Evolutionary conservation across 2,113 vertebrate genomes (phyloP).

Genomic region (Phalacrocorax carbo): DNA sequence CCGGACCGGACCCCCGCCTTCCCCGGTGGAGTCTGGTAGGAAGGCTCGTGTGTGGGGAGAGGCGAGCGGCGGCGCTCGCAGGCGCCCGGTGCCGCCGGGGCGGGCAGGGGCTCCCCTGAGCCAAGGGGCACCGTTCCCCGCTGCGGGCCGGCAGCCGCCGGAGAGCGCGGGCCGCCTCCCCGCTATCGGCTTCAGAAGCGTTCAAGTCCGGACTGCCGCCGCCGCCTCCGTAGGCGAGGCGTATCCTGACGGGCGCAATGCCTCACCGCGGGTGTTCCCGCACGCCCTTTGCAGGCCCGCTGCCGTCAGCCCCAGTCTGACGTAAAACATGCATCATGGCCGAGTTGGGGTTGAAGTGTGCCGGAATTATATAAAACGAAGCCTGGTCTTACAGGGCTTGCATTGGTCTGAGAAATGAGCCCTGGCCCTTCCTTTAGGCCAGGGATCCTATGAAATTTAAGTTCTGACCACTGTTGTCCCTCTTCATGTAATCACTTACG

Average conservation of each 20-base stretch:
- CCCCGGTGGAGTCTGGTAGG: no score
- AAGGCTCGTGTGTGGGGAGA: neutral
- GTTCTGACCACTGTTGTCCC: neutral
- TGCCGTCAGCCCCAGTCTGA: neutral
- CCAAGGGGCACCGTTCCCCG: neutral
- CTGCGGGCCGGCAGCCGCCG: neutral
- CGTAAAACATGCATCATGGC: neutral
- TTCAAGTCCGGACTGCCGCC: accelerated
- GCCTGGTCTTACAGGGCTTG: accelerated
- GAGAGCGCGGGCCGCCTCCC: no score
- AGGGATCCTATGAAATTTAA: accelerated
- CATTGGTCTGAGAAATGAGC: neutral
- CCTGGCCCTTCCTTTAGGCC: neutral
- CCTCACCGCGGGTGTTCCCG: accelerated
- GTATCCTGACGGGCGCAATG: accelerated
- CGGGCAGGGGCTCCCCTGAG: neutral
- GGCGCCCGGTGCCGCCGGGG: neutral
- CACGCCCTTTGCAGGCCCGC: neutral
- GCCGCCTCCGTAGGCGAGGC: neutral
- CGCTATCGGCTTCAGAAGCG: accelerated
- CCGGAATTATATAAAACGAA: accelerated
- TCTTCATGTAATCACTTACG: accelerated
- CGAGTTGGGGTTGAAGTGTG: neutral
- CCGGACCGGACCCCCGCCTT: neutral
- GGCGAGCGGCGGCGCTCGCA: neutral